A percentile compares a stretch with the other conserved stretches of the same genome.
phyloP scores from a whole-genome alignment of 2,113 vertebrate species.

The Perognathus longimembris region DNA sequence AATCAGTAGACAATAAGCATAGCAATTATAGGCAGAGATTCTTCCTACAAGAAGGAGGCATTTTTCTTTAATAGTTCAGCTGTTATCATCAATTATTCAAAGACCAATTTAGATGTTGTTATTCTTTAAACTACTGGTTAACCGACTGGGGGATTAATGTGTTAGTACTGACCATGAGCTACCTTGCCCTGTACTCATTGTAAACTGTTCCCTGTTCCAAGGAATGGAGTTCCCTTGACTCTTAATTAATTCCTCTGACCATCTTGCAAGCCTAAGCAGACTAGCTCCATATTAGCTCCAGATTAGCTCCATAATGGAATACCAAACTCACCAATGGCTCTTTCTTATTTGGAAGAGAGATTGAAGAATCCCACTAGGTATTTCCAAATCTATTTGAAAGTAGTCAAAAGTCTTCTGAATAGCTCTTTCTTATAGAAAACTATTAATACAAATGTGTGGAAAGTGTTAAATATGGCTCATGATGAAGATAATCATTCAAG shows the following conservation, averaged over 20 bases:
- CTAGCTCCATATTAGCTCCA: too few relatives aligned
- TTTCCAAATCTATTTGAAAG: constrained; percentile 60
- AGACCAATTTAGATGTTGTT: constrained; percentile 82
- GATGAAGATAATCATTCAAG: constrained; percentile 58
- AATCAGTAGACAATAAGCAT: constrained; percentile 32
- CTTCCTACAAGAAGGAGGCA: constrained; percentile 6
- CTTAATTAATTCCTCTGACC: constrained; percentile 82
- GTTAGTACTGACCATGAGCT: constrained; percentile 75
- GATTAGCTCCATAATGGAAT: constrained; percentile 71
- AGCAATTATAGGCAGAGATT: constrained; percentile 53
- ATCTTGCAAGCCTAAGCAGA: constrained; percentile 61
- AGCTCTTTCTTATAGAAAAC: constrained; percentile 62
- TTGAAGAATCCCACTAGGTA: neutral
- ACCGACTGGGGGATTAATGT: constrained; percentile 77
- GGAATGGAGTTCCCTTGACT: constrained; percentile 79
- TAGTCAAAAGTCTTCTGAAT: constrained; percentile 60
- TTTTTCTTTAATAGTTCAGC: constrained; percentile 77
- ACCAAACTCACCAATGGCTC: constrained; percentile 52
- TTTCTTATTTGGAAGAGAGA: constrained; percentile 50
- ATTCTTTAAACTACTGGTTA: constrained; percentile 84
- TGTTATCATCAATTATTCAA: constrained; percentile 83
- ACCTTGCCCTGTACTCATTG: constrained; percentile 59
- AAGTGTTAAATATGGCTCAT: constrained; percentile 69
- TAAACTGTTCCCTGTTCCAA: constrained; percentile 72
- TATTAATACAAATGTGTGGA: constrained; percentile 78